Evolutionary conservation across 2,113 vertebrate genomes (phyloP).

Genomic region (Natator depressus): DNA sequence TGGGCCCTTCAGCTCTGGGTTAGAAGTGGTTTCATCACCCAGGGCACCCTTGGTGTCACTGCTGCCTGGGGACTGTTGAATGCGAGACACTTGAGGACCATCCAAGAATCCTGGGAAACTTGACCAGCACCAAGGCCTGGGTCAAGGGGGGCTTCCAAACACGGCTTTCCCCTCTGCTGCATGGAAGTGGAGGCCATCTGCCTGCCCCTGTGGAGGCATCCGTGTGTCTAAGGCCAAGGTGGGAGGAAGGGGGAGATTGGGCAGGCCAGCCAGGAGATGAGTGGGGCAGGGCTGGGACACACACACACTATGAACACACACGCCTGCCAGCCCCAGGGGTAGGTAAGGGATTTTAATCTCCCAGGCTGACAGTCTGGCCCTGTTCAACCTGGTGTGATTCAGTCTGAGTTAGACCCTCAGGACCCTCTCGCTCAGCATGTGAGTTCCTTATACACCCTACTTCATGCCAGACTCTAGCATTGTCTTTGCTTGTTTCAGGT

Average conservation of each 20-base stretch:
- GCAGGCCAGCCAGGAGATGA: not conserved
- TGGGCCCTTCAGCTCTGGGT: no score
- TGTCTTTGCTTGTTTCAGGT: conserved; percentile 26
- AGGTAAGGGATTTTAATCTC: not conserved
- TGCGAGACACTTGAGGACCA: no score
- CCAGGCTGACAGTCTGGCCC: not conserved
- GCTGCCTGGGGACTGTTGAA: no score
- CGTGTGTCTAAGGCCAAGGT: not conserved
- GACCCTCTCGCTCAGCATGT: not conserved
- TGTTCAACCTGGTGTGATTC: not conserved
- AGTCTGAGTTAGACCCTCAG: not conserved
- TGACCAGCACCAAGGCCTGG: not conserved
- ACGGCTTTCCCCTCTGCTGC: not conserved
- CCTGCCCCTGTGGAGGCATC: not conserved
- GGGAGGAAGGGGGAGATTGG: no score
- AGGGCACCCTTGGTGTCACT: no score
- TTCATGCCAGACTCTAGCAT: not conserved
- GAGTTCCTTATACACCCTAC: not conserved
- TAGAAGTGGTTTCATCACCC: not conserved
- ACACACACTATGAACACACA: not conserved
- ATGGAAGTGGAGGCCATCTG: not conserved
- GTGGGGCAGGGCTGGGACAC: not conserved
- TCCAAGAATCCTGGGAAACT: not conserved
- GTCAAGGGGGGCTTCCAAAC: not conserved
- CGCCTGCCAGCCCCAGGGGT: not conserved